Evolutionary conservation across 2,113 vertebrate species (phyloP).

Genomic region (Phaethornis superciliosus): DNA sequence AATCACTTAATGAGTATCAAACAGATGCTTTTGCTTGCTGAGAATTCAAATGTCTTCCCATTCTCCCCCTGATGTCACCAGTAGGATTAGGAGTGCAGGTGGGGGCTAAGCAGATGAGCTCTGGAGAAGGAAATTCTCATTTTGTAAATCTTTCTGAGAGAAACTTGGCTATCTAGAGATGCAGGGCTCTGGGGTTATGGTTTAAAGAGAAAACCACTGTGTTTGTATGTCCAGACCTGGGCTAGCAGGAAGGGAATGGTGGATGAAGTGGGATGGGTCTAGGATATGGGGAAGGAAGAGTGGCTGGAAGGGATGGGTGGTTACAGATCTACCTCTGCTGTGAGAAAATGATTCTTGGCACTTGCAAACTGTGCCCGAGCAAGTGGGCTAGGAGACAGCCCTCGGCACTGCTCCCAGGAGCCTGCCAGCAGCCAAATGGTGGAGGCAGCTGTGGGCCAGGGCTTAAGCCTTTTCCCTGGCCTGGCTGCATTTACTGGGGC

Average conservation of each 20-base stretch:
- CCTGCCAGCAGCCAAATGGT: not conserved
- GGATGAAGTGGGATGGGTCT: not conserved
- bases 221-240: fast-evolving
- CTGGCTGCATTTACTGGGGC: not conserved
- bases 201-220: not conserved
- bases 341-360: not conserved
- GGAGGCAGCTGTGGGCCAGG: not conserved
- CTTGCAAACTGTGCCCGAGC: not conserved
- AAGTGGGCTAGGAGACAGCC: not conserved
- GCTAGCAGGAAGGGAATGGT: fast-evolving
- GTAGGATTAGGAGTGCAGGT: slow-evolving; percentile 27
- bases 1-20: not conserved
- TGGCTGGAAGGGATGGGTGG: not conserved
- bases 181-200: not conserved
- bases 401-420: not conserved
- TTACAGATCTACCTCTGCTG: not conserved
- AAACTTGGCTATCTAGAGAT: slow-evolving; percentile 5
- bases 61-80: slow-evolving; percentile 7
- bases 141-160: slow-evolving; percentile 42
- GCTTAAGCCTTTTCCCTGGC: not conserved
- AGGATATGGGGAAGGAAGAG: not conserved
- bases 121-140: slow-evolving; percentile 36
- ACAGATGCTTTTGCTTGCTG: not conserved
- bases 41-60: not conserved
- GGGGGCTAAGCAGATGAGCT: slow-evolving; percentile 1